Percentiles rank a stretch among this genome's conserved stretches.
phyloP scores from a whole-genome alignment of 2,888 invertebrate species.

The Andrena praecox region DNA sequence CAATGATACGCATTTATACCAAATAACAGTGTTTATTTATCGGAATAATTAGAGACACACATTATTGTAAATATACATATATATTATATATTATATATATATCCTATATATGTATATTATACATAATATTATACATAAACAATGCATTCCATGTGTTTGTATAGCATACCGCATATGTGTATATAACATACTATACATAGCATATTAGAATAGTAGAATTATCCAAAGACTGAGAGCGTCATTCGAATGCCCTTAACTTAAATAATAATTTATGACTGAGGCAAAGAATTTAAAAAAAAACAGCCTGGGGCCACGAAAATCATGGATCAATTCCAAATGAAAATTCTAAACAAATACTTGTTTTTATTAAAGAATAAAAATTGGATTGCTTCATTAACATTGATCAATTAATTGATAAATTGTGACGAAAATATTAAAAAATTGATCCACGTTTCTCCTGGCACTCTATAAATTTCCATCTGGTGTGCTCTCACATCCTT shows the following conservation, averaged over 20 bases:
- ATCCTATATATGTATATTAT: constrained; percentile 38
- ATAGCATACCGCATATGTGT: constrained; percentile 45
- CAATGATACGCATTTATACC: constrained; percentile 30
- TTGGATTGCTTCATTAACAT: neutral
- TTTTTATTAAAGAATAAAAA: neutral
- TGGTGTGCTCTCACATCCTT: constrained; percentile 22
- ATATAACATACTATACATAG: constrained; percentile 60
- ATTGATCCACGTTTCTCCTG: constrained; percentile 9
- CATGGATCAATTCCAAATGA: constrained; percentile 7
- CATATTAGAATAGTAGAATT: constrained; percentile 47
- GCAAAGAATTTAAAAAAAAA: neutral
- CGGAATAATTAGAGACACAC: constrained; percentile 2
- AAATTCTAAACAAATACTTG: neutral
- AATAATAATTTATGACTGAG: constrained; percentile 25
- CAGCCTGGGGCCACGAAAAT: neutral
- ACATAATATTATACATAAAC: constrained; percentile 38
- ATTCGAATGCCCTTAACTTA: constrained; percentile 51
- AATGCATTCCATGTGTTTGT: constrained; percentile 35
- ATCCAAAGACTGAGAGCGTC: constrained; percentile 63
- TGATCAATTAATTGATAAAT: neutral
- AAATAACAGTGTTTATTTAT: constrained; percentile 27
- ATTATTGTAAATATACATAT: constrained; percentile 48
- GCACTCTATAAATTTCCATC: constrained; percentile 28
- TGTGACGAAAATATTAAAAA: neutral
- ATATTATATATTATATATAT: constrained; percentile 32